A percentile compares a stretch with the other conserved stretches of the same genome.
phyloP scores from a whole-genome alignment of 2,888 invertebrate species.

The Tanaodytes sp. region DNA sequence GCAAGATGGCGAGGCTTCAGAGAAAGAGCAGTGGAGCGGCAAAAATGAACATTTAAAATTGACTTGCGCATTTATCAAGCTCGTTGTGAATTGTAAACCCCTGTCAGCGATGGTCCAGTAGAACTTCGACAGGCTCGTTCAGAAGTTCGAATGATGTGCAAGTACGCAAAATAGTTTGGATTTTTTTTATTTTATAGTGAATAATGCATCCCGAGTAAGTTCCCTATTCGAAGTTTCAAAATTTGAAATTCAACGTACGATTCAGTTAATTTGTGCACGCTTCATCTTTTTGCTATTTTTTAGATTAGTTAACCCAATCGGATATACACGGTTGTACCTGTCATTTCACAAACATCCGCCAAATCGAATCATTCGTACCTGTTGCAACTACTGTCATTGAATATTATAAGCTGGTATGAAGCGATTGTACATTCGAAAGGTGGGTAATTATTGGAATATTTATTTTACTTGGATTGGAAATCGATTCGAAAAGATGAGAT shows the following conservation, averaged over 20 bases:
- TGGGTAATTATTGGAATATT: constrained; percentile 9
- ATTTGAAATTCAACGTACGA: too few species aligned
- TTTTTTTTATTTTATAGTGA: too few species aligned
- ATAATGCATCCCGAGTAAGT: too few species aligned
- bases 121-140: constrained; percentile 16
- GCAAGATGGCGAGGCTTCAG: constrained; percentile 38
- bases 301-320: too few species aligned
- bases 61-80: constrained; percentile 63
- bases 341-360: constrained; percentile 2
- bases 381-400: constrained; percentile 3
- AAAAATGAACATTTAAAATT: constrained; percentile 62
- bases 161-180: not conserved
- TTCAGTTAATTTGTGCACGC: too few species aligned
- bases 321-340: too few species aligned
- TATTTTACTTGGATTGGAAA: too few species aligned
- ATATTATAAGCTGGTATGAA: constrained; percentile 33
- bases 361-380: not conserved
- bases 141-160: too few species aligned
- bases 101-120: constrained; percentile 52
- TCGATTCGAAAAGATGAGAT: too few species aligned
- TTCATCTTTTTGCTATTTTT: too few species aligned
- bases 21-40: constrained; percentile 52
- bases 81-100: constrained; percentile 61
- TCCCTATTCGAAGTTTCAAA: too few species aligned
- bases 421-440: constrained; percentile 27